phyloP scores from a whole-genome alignment of 2,888 invertebrate species.

The Drosophila paranaensis region DNA sequence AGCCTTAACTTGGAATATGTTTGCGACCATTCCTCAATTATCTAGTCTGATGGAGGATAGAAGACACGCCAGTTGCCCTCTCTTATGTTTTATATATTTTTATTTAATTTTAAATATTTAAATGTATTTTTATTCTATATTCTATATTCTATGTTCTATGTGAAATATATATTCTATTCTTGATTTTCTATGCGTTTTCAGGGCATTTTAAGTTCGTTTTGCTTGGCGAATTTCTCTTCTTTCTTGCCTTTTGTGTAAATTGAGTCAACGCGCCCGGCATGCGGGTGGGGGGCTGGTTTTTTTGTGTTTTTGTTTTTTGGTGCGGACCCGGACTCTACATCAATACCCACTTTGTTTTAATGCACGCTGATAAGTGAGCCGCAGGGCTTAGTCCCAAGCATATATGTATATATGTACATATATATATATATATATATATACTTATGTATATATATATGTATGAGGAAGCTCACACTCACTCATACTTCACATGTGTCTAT shows the following conservation, averaged over 20 bases:
- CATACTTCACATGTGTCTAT: conserved; percentile 10
- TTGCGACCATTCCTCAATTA: neutral
- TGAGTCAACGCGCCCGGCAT: conserved; percentile 54
- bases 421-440: conserved; percentile 4
- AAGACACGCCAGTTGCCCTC: neutral
- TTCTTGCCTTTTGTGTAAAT: conserved; percentile 67
- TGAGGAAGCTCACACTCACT: conserved; percentile 7
- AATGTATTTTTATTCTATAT: too few relatives aligned
- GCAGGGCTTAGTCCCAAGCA: conserved; percentile 68
- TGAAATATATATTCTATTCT: too few relatives aligned
- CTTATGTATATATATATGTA: neutral
- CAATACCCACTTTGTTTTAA: conserved; percentile 81
- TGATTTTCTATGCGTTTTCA: neutral
- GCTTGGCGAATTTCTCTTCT: conserved; percentile 2
- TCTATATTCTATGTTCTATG: too few relatives aligned
- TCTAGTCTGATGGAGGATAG: neutral
- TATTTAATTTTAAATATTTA: neutral
- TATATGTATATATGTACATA: conserved; percentile 9
- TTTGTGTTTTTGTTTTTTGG: conserved; percentile 18
- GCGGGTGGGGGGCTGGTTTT: conserved; percentile 1
- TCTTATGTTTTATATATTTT: neutral
- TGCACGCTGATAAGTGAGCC: conserved; percentile 79
- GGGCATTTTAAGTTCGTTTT: conserved; percentile 30
- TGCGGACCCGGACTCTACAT: conserved; percentile 65
- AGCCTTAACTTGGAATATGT: neutral